phyloP scores from a whole-genome alignment of 2,888 invertebrate genomes.

The Pelosia muscerda region DNA sequence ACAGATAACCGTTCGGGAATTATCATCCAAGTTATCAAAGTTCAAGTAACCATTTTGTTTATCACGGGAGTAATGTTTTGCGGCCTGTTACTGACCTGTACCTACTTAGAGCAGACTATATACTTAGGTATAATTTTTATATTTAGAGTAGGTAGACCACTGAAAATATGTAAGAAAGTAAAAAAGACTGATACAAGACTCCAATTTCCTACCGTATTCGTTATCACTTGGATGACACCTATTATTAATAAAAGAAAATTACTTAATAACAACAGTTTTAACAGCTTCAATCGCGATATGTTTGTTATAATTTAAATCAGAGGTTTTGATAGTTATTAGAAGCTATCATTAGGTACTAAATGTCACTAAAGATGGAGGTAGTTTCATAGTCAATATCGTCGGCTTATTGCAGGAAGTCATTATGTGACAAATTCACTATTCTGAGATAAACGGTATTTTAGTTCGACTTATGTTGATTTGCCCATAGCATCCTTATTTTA shows the following conservation, averaged over 20 bases:
- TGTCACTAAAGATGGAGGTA: background rate
- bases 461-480: too few species aligned
- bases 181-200: background rate
- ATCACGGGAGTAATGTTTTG: constrained; percentile 41
- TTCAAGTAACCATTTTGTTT: constrained; percentile 55
- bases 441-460: too few species aligned
- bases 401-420: too few species aligned
- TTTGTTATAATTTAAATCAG: background rate
- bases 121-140: background rate
- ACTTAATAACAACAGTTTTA: background rate
- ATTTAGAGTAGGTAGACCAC: background rate
- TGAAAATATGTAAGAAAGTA: background rate
- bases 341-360: too few species aligned
- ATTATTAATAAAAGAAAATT: too few species aligned
- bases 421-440: too few species aligned
- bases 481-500: too few species aligned
- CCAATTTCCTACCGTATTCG: background rate
- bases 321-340: background rate
- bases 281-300: background rate
- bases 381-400: background rate
- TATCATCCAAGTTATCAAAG: constrained; percentile 51
- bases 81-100: background rate
- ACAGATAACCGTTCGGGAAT: constrained; percentile 8
- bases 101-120: background rate
- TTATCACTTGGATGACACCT: background rate